Conservation (phyloP, 2,113 vertebrate species). For the Apeltes quadracus region DNA sequence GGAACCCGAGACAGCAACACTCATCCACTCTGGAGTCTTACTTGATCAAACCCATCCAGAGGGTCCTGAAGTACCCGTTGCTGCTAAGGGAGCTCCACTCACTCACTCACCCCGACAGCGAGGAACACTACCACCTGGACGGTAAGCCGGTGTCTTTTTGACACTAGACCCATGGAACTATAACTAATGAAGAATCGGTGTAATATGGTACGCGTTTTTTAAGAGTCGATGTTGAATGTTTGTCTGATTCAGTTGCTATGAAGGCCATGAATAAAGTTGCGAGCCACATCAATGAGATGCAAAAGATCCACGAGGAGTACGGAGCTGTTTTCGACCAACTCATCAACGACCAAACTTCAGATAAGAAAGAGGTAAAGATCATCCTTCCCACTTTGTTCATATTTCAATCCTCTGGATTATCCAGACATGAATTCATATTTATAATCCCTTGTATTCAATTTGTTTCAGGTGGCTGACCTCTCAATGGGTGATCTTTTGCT, state of each 20-base stretch:
- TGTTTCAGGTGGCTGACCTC: conserved; percentile 91
- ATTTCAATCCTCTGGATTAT: neutral
- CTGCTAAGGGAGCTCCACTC: conserved; percentile 92
- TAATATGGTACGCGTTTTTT: neutral
- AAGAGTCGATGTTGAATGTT: neutral
- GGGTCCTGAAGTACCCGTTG: conserved; percentile 95
- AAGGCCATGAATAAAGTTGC: conserved; percentile 99
- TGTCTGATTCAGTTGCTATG: conserved; percentile 87
- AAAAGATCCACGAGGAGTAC: conserved; percentile 98
- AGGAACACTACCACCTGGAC: conserved; percentile 96
- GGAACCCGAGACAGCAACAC: conserved; percentile 93
- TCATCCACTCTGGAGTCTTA: conserved; percentile 96
- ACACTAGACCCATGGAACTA: neutral
- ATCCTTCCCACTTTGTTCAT: neutral
- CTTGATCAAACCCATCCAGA: conserved; percentile 98
- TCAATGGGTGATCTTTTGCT: conserved; percentile 96
- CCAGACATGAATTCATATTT: neutral
- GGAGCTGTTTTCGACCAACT: conserved; percentile 97
- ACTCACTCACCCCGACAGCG: conserved; percentile 91
- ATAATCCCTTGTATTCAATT: neutral
- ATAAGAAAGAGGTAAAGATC: conserved; percentile 89
- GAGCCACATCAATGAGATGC: conserved; percentile 99
- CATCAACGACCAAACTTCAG: conserved; percentile 91
- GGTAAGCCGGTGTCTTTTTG: conserved; percentile 75
- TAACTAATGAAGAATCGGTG: neutral